Percentiles rank a stretch among this genome's conserved stretches.
These are phyloP conservation scores for Pholis gunnellus DNA, from an alignment of 2,113 vertebrate genomes.

Conservation along the genomic window DNA sequence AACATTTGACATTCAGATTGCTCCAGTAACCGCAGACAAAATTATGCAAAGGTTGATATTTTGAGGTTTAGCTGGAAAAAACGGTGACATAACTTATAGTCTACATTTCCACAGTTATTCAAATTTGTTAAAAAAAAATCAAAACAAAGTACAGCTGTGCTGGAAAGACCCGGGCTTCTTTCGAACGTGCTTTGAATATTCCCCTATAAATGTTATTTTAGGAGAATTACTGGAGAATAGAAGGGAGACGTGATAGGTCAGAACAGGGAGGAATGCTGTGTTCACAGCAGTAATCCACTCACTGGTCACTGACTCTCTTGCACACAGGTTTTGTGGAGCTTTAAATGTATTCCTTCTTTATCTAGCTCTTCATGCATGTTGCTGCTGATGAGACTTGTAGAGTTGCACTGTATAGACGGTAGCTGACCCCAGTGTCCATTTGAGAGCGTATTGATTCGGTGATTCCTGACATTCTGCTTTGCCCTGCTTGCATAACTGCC, in stretches of 20 bases:
- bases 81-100: background rate
- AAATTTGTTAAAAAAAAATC: background rate
- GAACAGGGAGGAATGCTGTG: constrained; percentile 36
- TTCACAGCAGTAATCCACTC: constrained; percentile 35
- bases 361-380: background rate
- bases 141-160: background rate
- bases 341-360: background rate
- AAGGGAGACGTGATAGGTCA: constrained; percentile 26
- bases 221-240: constrained; percentile 1
- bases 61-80: constrained; percentile 15
- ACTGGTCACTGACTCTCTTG: background rate
- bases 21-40: background rate
- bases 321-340: background rate
- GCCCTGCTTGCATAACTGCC: constrained; percentile 23
- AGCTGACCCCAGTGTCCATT: constrained; percentile 8
- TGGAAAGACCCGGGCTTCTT: background rate
- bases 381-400: background rate
- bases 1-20: background rate
- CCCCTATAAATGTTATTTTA: background rate
- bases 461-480: background rate
- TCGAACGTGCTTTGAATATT: constrained; percentile 4
- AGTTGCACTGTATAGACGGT: background rate
- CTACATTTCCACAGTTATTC: background rate
- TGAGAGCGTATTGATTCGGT: constrained; percentile 41
- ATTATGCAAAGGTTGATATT: background rate